Evolutionary conservation across 2,888 invertebrate species (phyloP), one percentile per base, ranked within the genome.

Genomic region (Dasypolia templi): DNA sequence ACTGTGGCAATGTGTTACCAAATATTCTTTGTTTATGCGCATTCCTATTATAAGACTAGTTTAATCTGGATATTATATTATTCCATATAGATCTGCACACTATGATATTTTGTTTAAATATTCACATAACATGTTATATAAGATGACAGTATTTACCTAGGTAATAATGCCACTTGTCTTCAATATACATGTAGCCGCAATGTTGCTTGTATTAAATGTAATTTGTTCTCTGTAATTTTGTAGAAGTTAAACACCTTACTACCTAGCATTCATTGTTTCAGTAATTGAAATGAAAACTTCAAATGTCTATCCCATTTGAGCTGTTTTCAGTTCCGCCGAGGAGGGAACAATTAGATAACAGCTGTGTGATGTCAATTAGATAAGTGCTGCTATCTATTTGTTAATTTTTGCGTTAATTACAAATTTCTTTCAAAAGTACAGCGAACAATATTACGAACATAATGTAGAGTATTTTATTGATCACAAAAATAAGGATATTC

Each of bases 1-100:
- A 69, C 73, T 76, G 63, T 80, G 75, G 32, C 44, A 71, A 63
- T 77, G 35, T 75, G 67, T 79, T 85, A 87, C 81, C 83, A 85
- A 85, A 86, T 81, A 84, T 75, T 73, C 2, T 77, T 68, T 63
- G 55, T 79, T 84, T 77, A 71, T 71, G 69, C 74, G 63, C 76
- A 84, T 81, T 78, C 67, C 72, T 85, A 79, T 68, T 67, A 17
- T 81, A 81, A 77, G 64, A 72, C 32, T 72, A 81, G 35, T 63
- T 39, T 64, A 69, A 58, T 62, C 58, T 29, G 42, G 12, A 74
- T 77, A 75, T 69, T 76, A 69, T 78, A 76, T 72, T 61, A 71
- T 75, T 70, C 77, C 61, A 62, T 67, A 75, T 67, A 75, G 67
- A 71, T 73, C 65, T 77, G 84, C 86, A 81, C 77, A 73, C 35